Percentiles rank a stretch among this genome's conserved stretches.
Conservation (phyloP, 2,113 vertebrate genomes). For the Nibea coibor region DNA sequence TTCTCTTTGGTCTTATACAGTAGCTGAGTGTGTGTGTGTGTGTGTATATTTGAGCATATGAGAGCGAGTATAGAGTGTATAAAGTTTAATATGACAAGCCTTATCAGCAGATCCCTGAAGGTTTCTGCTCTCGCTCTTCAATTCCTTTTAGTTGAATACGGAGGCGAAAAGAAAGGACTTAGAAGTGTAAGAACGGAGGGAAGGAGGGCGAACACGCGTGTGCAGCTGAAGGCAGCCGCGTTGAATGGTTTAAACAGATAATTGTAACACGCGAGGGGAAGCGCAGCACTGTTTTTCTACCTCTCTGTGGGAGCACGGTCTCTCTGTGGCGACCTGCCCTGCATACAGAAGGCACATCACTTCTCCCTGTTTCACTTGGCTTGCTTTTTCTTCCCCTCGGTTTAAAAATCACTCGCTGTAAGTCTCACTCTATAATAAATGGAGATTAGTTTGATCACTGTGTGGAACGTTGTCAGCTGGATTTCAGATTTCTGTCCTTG, state of each 20-base stretch:
- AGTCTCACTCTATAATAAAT: slow-evolving; percentile 24
- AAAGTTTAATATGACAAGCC: slow-evolving; percentile 19
- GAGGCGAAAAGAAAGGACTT: slow-evolving; percentile 1
- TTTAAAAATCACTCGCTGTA: slow-evolving; percentile 16
- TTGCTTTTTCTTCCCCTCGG: not conserved
- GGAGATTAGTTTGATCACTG: slow-evolving; percentile 32
- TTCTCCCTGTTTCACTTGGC: slow-evolving; percentile 15
- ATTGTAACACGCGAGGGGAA: slow-evolving; percentile 14
- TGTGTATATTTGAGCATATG: slow-evolving; percentile 23
- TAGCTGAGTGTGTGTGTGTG: not conserved
- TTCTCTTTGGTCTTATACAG: slow-evolving; percentile 49
- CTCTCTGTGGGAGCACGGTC: slow-evolving; percentile 25
- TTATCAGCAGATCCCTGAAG: slow-evolving; percentile 31
- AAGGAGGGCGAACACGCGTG: not conserved
- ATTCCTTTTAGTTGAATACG: slow-evolving; percentile 8
- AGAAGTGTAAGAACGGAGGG: not conserved
- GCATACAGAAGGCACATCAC: slow-evolving; percentile 39
- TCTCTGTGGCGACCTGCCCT: slow-evolving; percentile 26
- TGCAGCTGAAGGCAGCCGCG: slow-evolving; percentile 1
- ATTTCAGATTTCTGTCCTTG: not conserved
- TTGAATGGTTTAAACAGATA: slow-evolving; percentile 23
- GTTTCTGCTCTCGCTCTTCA: slow-evolving; percentile 21
- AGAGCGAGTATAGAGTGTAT: not conserved
- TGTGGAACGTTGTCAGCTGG: slow-evolving; percentile 18
- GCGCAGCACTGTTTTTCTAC: not conserved